Evolutionary conservation across 2,888 invertebrate species (phyloP), one percentile per base, ranked within the genome.

Genomic region (Noctua janthina): DNA sequence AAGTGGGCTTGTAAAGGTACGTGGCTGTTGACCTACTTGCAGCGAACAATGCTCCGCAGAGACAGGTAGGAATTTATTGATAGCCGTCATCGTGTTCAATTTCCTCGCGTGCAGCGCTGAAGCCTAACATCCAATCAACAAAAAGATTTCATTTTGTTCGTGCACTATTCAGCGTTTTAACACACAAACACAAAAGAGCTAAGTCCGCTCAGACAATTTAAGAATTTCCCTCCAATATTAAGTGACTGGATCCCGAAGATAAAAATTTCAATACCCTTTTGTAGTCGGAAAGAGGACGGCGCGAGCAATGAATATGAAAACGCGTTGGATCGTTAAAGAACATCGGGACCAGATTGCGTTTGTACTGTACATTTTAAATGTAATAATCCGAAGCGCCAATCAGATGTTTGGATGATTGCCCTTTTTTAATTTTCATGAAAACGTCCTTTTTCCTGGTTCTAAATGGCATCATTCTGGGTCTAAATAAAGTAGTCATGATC

Each of bases 271-370:
- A 91, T 91, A 90, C 82, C 75, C 87, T 84, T 90, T 90, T 91
- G 90, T 84, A 86, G 80, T 85, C 83, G 77, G 56, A 76, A 46
- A 76, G 81, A 78, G 87, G 76, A 83, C 64, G 81, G 78, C 75
- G 83, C 87, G 79, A 83, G 86, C 92, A 90, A 93, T 93, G 93
- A 93, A 94, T 94, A 93, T 88, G 91, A 91, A 92, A 94, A 88
- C 91, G 90, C 76, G 89, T 77, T 79, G 87, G 91, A 87, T 92
- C 92, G 92, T 93, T 92, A 92, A 91, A 91, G 82, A 89, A 87
- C 90, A 90, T 88, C 84, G 85, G 85, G 70, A 87, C 83, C 87
- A 87, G 92, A 94, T 94, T 93, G 92, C 91, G 88, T 89, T 92
- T 90, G 88, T 88, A 84, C 80, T 87, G 88, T 92, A 87, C 90